Evolutionary conservation across 2,113 vertebrate species (phyloP).

Genomic region (Penelope pileata): DNA sequence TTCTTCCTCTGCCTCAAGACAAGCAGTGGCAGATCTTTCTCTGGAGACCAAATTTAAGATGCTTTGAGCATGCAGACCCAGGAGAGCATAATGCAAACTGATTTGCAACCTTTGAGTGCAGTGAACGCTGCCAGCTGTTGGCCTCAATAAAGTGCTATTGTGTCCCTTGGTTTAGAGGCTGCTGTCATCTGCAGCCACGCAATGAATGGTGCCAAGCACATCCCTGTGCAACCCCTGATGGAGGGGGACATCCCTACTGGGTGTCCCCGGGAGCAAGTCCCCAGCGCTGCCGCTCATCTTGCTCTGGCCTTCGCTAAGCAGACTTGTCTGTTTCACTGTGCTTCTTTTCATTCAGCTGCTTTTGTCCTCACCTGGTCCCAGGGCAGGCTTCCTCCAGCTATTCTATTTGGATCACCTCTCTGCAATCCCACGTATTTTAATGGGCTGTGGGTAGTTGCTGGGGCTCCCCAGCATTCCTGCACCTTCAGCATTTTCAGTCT

Average conservation of each 20-base stretch:
- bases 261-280: neutral
- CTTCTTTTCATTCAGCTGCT: neutral
- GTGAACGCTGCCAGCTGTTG: neutral
- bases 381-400: neutral
- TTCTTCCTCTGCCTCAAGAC: neutral
- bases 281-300: fast-evolving
- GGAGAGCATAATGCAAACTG: neutral
- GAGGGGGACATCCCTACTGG: neutral
- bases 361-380: neutral
- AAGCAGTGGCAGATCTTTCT: neutral
- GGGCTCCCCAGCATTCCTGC: neutral
- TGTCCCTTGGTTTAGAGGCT: neutral
- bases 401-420: neutral
- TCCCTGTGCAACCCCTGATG: neutral
- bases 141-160: neutral
- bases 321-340: neutral
- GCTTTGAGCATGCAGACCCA: fast-evolving
- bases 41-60: neutral
- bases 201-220: neutral
- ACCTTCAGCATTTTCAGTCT: neutral
- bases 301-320: neutral
- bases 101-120: neutral
- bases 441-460: neutral
- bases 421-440: neutral
- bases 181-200: neutral